phyloP scores from a whole-genome alignment of 1,140 invertebrate species.

The Drosophila trapezifrons region DNA sequence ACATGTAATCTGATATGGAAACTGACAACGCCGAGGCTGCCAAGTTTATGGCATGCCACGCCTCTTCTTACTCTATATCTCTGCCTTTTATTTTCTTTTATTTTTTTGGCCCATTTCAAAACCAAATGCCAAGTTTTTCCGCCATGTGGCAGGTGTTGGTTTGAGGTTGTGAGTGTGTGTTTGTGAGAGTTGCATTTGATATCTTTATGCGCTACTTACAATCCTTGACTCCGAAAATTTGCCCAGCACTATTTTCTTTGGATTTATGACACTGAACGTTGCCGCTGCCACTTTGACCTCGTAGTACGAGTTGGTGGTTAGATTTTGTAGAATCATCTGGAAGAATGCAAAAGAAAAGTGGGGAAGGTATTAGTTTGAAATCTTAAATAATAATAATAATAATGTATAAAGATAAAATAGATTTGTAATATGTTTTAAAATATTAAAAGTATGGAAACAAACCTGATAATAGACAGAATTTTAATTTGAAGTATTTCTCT shows the following conservation, averaged over 20 bases:
- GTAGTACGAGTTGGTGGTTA: constrained; percentile 90
- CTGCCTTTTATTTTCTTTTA: not conserved
- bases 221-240: constrained; percentile 87
- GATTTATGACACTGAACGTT: constrained; percentile 88
- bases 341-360: constrained; percentile 60
- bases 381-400: constrained; percentile 4
- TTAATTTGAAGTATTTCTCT: no score
- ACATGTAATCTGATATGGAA: constrained; percentile 63
- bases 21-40: constrained; percentile 54
- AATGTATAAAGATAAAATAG: no score
- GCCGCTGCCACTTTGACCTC: constrained; percentile 90
- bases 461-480: no score
- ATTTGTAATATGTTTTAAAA: no score
- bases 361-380: not conserved
- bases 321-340: constrained; percentile 89
- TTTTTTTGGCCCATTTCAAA: constrained; percentile 14
- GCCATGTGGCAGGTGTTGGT: constrained; percentile 39
- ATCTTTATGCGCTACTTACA: constrained; percentile 84
- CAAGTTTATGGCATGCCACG: constrained; percentile 58
- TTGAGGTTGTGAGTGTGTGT: constrained; percentile 12
- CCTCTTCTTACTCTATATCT: constrained; percentile 19
- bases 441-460: not conserved
- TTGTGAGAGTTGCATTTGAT: constrained; percentile 22
- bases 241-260: constrained; percentile 87
- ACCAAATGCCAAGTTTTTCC: constrained; percentile 54